Conservation (phyloP, 2,888 invertebrate species). For the Abscondita cerata region DNA sequence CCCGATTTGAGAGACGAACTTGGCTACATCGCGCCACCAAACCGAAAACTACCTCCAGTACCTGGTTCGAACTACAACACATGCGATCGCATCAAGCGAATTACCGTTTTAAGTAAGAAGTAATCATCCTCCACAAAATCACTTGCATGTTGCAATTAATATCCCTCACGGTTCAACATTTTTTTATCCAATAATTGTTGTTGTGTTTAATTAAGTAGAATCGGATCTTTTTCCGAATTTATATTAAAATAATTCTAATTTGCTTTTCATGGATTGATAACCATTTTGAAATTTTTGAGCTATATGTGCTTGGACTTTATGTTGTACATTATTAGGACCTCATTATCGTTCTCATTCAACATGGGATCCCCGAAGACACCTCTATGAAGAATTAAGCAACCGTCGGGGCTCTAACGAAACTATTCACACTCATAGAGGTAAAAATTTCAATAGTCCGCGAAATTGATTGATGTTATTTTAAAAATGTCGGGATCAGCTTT, state of each 20-base stretch:
- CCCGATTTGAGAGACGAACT: conserved; percentile 87
- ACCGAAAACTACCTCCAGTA: conserved; percentile 89
- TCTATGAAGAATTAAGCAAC: conserved; percentile 87
- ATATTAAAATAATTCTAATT: conserved; percentile 11
- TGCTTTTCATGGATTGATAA: conserved; percentile 14
- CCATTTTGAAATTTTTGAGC: conserved; percentile 26
- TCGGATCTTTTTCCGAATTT: not conserved
- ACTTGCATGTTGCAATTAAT: conserved; percentile 28
- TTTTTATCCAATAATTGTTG: conserved; percentile 15
- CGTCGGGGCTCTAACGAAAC: conserved; percentile 74
- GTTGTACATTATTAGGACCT: conserved; percentile 52
- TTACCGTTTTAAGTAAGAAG: conserved; percentile 89
- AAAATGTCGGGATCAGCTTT: not conserved
- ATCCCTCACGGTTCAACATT: not conserved
- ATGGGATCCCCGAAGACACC: conserved; percentile 89
- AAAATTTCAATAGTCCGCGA: conserved; percentile 33
- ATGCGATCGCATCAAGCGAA: conserved; percentile 92
- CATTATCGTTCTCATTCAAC: conserved; percentile 71
- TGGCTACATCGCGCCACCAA: conserved; percentile 92
- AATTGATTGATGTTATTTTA: not conserved
- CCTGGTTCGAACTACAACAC: conserved; percentile 94
- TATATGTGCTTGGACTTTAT: conserved; percentile 40
- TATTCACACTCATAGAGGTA: conserved; percentile 65
- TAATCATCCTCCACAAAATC: conserved; percentile 24
- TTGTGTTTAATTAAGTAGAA: conserved; percentile 13